A percentile compares a stretch with the other conserved stretches of the same genome.
These are phyloP conservation scores for Andrena minutula DNA, from an alignment of 2,888 invertebrate species.

Conservation along the genomic window DNA sequence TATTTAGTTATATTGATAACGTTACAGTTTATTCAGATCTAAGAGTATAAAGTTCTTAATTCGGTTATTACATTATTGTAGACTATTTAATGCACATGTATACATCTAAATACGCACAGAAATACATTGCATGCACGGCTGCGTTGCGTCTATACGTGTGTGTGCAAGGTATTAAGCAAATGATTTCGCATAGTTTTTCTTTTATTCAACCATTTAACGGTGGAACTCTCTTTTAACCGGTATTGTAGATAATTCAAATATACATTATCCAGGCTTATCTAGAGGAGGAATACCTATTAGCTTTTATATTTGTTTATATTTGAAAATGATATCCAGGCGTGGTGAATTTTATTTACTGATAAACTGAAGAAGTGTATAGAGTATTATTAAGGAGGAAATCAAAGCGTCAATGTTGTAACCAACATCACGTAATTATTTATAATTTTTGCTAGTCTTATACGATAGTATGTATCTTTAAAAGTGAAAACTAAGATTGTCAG, in stretches of 20 bases:
- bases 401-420: constrained; percentile 1
- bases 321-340: not conserved
- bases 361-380: not conserved
- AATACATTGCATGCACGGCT: not conserved
- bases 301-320: constrained; percentile 20
- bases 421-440: not conserved
- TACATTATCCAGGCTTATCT: not conserved
- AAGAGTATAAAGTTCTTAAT: not conserved
- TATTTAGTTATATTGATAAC: not conserved
- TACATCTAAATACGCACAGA: not conserved
- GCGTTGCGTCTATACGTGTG: not conserved
- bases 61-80: not conserved
- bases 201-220: not conserved
- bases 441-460: constrained; percentile 4
- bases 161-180: not conserved
- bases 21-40: constrained; percentile 1
- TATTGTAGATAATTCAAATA: constrained; percentile 12
- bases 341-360: not conserved
- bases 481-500: not conserved
- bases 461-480: not conserved
- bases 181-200: not conserved
- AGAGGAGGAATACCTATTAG: not conserved
- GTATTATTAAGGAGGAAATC: constrained; percentile 6
- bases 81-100: too few relatives aligned
- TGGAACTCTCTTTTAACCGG: not conserved